These are phyloP conservation scores for Caenorhabditis sulstoni DNA, from an alignment of 2,888 invertebrate genomes.

Conservation along the genomic window DNA sequence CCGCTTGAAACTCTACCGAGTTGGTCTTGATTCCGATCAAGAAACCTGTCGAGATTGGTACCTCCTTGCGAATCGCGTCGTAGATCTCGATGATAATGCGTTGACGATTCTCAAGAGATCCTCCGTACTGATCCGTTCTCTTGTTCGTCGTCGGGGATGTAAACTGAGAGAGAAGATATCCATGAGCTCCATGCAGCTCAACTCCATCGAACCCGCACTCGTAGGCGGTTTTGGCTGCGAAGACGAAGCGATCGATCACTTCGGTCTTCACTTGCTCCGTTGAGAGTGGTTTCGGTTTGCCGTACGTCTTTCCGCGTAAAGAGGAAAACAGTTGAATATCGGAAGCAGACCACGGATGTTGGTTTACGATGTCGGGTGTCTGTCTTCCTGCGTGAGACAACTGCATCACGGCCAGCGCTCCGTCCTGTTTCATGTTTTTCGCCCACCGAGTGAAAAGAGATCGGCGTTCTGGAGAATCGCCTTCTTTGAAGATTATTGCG, in stretches of 20 bases:
- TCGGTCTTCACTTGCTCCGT: slow-evolving; percentile 72
- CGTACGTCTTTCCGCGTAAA: slow-evolving; percentile 55
- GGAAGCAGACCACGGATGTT: slow-evolving; percentile 69
- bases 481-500: slow-evolving; percentile 66
- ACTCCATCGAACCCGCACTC: slow-evolving; percentile 72
- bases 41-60: slow-evolving; percentile 67
- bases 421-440: slow-evolving; percentile 56
- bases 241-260: slow-evolving; percentile 64
- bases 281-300: slow-evolving; percentile 66
- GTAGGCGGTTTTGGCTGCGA: slow-evolving; percentile 57
- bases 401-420: slow-evolving; percentile 68
- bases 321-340: slow-evolving; percentile 60
- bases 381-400: slow-evolving; percentile 71
- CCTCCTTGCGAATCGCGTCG: slow-evolving; percentile 65
- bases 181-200: slow-evolving; percentile 74
- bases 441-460: slow-evolving; percentile 51
- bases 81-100: slow-evolving; percentile 72
- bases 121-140: slow-evolving; percentile 74
- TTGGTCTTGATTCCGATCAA: slow-evolving; percentile 74
- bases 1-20: slow-evolving; percentile 73
- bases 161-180: slow-evolving; percentile 74
- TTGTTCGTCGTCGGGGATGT: slow-evolving; percentile 74
- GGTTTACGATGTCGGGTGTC: slow-evolving; percentile 65
- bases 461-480: slow-evolving; percentile 53
- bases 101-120: slow-evolving; percentile 67